Percentiles rank a stretch among this genome's conserved stretches.
Conservation (phyloP, 2,888 invertebrate species). For the Autographa gamma region DNA sequence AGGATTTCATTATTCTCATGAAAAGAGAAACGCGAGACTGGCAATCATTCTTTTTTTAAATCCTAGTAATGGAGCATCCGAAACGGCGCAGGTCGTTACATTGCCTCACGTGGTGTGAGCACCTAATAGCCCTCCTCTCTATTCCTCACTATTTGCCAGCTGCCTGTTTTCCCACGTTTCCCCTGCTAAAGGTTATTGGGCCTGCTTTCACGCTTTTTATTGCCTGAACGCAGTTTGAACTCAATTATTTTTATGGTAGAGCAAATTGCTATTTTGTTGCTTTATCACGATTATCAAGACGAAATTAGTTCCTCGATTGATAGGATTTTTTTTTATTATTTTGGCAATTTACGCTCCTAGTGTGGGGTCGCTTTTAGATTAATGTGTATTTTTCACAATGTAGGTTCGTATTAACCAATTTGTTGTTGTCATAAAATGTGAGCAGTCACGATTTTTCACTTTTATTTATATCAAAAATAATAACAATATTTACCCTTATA, state of each 20-base stretch:
- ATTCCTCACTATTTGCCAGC: slow-evolving; percentile 83
- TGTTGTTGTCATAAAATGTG: slow-evolving; percentile 33
- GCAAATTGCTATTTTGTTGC: slow-evolving; percentile 89
- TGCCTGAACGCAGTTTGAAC: slow-evolving; percentile 88
- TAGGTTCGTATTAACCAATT: slow-evolving; percentile 40
- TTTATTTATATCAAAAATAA: not conserved
- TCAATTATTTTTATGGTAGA: slow-evolving; percentile 88
- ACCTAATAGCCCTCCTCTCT: slow-evolving; percentile 82
- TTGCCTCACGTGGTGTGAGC: slow-evolving; percentile 79
- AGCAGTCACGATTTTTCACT: slow-evolving; percentile 19
- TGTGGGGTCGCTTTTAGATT: slow-evolving; percentile 39
- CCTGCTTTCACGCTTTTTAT: slow-evolving; percentile 88
- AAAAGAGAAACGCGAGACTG: slow-evolving; percentile 48
- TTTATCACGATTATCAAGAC: slow-evolving; percentile 87
- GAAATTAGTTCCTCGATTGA: slow-evolving; percentile 85
- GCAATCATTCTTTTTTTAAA: slow-evolving; percentile 67
- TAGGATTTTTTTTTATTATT: slow-evolving; percentile 74
- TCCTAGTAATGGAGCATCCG: slow-evolving; percentile 75
- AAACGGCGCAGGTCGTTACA: slow-evolving; percentile 79
- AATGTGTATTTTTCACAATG: slow-evolving; percentile 43
- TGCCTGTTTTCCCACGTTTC: slow-evolving; percentile 83
- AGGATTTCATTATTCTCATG: slow-evolving; percentile 53
- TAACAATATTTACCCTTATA: not conserved
- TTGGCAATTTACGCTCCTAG: slow-evolving; percentile 62
- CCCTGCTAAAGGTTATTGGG: slow-evolving; percentile 86